phyloP scores from a whole-genome alignment of 2,888 invertebrate genomes.

The Ichneumoninae sp. region DNA sequence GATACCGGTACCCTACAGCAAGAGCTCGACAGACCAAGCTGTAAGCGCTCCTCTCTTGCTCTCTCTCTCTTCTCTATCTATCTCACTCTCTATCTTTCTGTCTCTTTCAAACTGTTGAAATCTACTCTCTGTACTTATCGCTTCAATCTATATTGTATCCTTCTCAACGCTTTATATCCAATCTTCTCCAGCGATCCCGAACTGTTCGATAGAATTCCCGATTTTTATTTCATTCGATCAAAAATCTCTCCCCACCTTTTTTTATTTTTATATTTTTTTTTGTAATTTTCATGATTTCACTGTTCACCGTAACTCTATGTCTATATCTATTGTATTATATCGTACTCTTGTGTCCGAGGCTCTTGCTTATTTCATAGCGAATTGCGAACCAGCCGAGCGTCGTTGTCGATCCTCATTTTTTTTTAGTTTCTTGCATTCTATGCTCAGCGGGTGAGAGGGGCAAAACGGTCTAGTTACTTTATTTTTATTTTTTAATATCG shows the following conservation, averaged over 20 bases:
- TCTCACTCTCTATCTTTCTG: conserved; percentile 74
- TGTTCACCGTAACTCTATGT: conserved; percentile 53
- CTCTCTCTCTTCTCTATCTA: conserved; percentile 83
- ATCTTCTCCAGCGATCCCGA: conserved; percentile 73
- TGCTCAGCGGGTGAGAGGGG: too few species aligned
- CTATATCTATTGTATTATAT: conserved; percentile 67
- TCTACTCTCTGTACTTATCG: conserved; percentile 68
- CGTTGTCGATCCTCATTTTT: not conserved
- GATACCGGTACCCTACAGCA: conserved; percentile 99
- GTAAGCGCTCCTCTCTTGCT: conserved; percentile 92
- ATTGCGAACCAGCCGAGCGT: not conserved
- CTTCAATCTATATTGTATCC: conserved; percentile 68
- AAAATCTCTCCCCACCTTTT: not conserved
- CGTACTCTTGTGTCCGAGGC: conserved; percentile 84
- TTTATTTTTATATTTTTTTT: conserved; percentile 22
- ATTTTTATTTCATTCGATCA: conserved; percentile 71
- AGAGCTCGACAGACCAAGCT: conserved; percentile 99
- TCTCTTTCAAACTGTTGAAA: conserved; percentile 67
- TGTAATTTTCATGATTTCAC: conserved; percentile 66
- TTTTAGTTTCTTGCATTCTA: not conserved
- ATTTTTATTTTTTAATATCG: too few species aligned
- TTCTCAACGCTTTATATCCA: conserved; percentile 69
- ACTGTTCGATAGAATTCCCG: conserved; percentile 79
- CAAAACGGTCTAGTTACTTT: too few species aligned
- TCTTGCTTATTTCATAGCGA: conserved; percentile 54